Base-by-base conservation (phyloP, 2,797 vertebrate genomes). In the Menidia menidia region DNA sequence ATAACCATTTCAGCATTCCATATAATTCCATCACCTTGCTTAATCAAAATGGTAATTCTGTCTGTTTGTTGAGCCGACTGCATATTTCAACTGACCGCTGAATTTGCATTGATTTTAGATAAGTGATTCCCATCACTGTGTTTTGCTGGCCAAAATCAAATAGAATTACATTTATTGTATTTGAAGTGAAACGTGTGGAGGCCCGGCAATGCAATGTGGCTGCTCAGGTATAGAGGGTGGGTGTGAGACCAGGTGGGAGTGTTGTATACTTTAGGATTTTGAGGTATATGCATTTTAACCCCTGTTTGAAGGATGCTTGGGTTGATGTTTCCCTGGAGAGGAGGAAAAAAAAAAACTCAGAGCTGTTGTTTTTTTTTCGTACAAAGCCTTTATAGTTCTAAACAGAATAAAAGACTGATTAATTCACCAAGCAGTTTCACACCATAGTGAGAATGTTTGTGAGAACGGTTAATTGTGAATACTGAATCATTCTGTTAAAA, bases 281-380 rank as follows among this genome's bases (percentile, higher is more conserved):
- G 35, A 43, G 53, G 62, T 16, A 30, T 41, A n/a, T 48, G n/a
- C 57, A 59, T 76, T 73, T 66, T 11, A 60, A 45, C 43, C 52
- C 30, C 52, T 75, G 44, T 77, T 77, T 85, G 30, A 84, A 71
- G 64, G 45, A 70, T 42, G 30, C 19, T 30, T 51, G 63, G 58
- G 70, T 33, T 48, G 58, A 57, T 60, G 32, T 18, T 53, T 53
- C n/a, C 35, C 16, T 6, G 7, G 45, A 16, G 16, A 47, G 5
- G 7, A 47, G n/a, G 6, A 47, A 39, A 39, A 39, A 41, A 52
- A 12, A 52, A 16, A n/a, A 5, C 54, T 32, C 25, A 8, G 18
- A 61, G 52, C 13, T 60, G 50, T 16, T 33, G 31, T 32, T 50
- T 42, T 53, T 6, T 13, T 13, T 63, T 56, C 0, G 61, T 43